Conservation (phyloP, 2,113 vertebrate species). For the Brachypodius melanocephalos region DNA sequence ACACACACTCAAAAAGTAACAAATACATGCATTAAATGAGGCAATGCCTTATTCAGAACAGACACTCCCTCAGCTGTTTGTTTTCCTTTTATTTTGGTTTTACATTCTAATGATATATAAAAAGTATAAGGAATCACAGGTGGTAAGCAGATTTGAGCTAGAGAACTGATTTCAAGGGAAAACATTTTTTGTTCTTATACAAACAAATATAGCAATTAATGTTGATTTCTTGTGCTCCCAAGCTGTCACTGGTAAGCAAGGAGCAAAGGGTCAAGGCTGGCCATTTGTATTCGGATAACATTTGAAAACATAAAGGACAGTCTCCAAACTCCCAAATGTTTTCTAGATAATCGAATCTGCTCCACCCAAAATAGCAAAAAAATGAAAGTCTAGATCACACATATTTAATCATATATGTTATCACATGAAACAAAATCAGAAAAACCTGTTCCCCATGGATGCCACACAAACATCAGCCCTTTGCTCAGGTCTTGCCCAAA, state of each 20-base stretch:
- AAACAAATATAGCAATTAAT: neutral
- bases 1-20: neutral
- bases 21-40: neutral
- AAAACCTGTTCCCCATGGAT: neutral
- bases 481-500: neutral
- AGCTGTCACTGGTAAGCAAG: neutral
- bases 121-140: conserved; percentile 41
- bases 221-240: neutral
- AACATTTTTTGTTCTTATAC: conserved; percentile 18
- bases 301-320: neutral
- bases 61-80: conserved; percentile 18
- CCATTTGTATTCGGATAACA: neutral
- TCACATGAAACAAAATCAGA: neutral
- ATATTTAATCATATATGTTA: neutral
- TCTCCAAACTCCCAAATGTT: neutral
- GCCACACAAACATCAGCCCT: neutral
- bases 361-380: conserved; percentile 14
- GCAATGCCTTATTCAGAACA: conserved; percentile 25
- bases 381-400: neutral
- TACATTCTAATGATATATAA: conserved; percentile 42
- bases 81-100: conserved; percentile 57
- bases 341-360: neutral
- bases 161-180: conserved; percentile 5
- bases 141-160: conserved; percentile 6
- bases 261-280: neutral